Evolutionary conservation across 1,140 invertebrate genomes (phyloP).

Genomic region (Scaptomyza hsui): DNA sequence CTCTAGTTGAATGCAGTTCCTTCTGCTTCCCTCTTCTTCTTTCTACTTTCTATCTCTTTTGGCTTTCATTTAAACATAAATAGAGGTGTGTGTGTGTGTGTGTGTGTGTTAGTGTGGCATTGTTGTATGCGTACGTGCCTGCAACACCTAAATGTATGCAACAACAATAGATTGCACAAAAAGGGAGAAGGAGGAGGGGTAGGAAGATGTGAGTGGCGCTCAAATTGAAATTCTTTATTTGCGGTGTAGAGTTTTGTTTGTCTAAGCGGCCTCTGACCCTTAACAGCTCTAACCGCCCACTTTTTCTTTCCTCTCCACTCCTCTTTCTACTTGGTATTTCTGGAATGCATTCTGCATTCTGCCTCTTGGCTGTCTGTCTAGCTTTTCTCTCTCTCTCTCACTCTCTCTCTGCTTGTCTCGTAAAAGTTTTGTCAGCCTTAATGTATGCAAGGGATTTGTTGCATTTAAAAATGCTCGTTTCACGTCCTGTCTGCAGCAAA

Average conservation of each 20-base stretch:
- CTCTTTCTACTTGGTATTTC: background rate
- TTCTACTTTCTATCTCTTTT: conserved; percentile 12
- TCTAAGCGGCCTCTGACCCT: conserved; percentile 43
- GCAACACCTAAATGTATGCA: conserved; percentile 75
- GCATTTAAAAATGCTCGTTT: conserved; percentile 49
- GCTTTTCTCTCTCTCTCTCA: background rate
- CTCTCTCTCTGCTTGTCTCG: conserved; percentile 26
- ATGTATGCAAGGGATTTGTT: conserved; percentile 67
- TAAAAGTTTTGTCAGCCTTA: conserved; percentile 50
- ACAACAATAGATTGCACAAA: conserved; percentile 39
- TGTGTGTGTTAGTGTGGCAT: conserved; percentile 25
- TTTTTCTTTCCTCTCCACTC: background rate
- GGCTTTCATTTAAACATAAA: conserved; percentile 46
- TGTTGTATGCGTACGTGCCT: conserved; percentile 64
- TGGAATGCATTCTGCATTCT: conserved; percentile 7
- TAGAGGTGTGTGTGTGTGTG: conserved; percentile 25
- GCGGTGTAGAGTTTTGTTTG: conserved; percentile 50
- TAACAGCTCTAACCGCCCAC: background rate
- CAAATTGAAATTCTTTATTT: conserved; percentile 76
- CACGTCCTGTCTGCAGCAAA: background rate
- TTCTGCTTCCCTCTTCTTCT: background rate
- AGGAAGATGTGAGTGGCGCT: conserved; percentile 35
- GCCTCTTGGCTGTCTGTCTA: background rate
- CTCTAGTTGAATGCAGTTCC: conserved; percentile 33
- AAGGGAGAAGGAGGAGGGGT: conserved; percentile 4